Conservation (phyloP, 2,113 vertebrate genomes). For the Zingel zingel region DNA sequence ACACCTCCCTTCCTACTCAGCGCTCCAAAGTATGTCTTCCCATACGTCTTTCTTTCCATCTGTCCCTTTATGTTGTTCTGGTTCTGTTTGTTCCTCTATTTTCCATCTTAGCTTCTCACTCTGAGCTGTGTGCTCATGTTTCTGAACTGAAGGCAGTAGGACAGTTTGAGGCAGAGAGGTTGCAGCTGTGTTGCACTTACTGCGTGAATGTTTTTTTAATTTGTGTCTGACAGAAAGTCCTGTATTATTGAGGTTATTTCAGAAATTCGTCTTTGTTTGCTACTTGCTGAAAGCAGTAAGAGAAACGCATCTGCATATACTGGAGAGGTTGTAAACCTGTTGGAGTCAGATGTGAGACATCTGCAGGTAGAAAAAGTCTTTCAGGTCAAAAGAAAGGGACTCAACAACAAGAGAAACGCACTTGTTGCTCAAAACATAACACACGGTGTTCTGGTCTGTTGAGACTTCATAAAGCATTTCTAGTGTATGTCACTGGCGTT, state of each 20-base stretch:
- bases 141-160: not conserved
- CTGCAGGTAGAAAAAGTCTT: not conserved
- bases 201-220: not conserved
- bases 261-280: not conserved
- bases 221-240: not conserved
- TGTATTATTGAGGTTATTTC: not conserved
- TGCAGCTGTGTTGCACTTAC: not conserved
- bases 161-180: not conserved
- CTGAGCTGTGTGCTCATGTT: not conserved
- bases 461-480: no score
- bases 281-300: not conserved
- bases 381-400: no score
- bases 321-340: not conserved
- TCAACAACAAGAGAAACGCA: no score
- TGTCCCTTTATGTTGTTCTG: constrained; percentile 8
- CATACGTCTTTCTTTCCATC: constrained; percentile 43
- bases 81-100: constrained; percentile 10
- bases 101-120: not conserved
- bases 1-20: constrained; percentile 71
- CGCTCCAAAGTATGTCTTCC: constrained; percentile 81
- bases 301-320: not conserved
- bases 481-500: no score
- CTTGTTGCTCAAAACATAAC: no score
- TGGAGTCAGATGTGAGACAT: not conserved
- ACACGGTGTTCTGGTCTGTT: no score